Evolutionary conservation across 2,113 vertebrate species (phyloP).

Genomic region (Tor tambroides): DNA sequence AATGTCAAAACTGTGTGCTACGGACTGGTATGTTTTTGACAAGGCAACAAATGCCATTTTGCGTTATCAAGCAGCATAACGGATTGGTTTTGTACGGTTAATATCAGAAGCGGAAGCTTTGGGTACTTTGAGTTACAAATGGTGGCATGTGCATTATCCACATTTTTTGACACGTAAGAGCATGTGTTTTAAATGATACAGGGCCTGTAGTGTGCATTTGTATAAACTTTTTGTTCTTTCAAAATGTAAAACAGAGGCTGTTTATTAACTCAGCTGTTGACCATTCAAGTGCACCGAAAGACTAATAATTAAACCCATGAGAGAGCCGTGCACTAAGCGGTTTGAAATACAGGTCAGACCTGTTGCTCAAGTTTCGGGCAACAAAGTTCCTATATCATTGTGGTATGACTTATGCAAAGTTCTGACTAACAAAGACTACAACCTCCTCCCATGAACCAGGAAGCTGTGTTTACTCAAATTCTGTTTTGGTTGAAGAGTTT

Average conservation of each 20-base stretch:
- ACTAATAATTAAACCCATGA: slow-evolving; percentile 17
- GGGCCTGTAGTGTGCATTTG: background rate
- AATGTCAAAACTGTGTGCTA: background rate
- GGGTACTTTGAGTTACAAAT: too few relatives aligned
- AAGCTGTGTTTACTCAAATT: background rate
- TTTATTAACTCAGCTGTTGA: slow-evolving; percentile 5
- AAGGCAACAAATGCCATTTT: background rate
- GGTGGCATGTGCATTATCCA: too few relatives aligned
- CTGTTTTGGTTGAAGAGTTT: background rate
- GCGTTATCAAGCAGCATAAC: background rate
- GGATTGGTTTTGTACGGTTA: background rate
- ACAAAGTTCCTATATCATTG: background rate
- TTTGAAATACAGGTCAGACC: slow-evolving; percentile 51
- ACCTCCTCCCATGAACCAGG: background rate
- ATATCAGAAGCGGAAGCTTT: background rate
- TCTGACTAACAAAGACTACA: background rate
- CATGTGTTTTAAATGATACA: background rate
- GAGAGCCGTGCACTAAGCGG: background rate
- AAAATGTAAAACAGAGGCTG: background rate
- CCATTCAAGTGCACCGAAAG: background rate
- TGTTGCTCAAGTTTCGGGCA: slow-evolving; percentile 57
- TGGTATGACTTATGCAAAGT: background rate
- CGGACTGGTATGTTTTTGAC: too few relatives aligned
- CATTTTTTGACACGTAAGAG: background rate
- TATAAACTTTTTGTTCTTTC: background rate